Conservation (phyloP, 2,113 vertebrate species). For the Nycticorax nycticorax region DNA sequence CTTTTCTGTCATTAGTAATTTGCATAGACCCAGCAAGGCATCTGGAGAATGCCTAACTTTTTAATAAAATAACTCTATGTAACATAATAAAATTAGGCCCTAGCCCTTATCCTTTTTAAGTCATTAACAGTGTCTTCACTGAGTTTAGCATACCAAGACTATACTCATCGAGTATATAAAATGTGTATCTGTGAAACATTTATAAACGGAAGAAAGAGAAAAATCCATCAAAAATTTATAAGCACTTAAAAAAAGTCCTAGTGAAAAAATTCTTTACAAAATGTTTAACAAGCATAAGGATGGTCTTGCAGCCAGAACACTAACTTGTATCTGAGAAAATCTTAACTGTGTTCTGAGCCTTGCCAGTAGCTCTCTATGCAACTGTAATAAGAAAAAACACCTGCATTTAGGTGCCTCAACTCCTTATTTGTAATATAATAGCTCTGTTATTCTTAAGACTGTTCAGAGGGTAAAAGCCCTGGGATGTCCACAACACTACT, state of each 20-base stretch:
- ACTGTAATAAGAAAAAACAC: not conserved
- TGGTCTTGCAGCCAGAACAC: not conserved
- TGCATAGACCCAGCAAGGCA: not conserved
- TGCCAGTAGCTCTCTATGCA: not conserved
- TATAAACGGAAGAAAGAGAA: not conserved
- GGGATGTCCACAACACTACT: not conserved
- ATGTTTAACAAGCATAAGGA: not conserved
- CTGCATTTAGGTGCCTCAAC: not conserved
- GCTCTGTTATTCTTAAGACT: not conserved
- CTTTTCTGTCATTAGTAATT: not conserved
- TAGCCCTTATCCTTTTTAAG: not conserved
- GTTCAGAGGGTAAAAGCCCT: not conserved
- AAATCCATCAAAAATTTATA: not conserved
- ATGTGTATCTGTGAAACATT: not conserved
- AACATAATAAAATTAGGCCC: not conserved
- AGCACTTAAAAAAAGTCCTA: not conserved
- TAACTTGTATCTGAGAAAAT: not conserved
- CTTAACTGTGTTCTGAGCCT: not conserved
- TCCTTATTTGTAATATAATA: not conserved
- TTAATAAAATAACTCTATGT: not conserved
- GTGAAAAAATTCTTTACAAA: not conserved
- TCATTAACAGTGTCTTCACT: not conserved
- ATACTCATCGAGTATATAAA: not conserved
- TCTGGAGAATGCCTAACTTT: not conserved
- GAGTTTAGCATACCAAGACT: not conserved